Base-by-base conservation (phyloP, 53 echinoderm and acorn worm genomes). In the Apostichopus leukothele region DNA sequence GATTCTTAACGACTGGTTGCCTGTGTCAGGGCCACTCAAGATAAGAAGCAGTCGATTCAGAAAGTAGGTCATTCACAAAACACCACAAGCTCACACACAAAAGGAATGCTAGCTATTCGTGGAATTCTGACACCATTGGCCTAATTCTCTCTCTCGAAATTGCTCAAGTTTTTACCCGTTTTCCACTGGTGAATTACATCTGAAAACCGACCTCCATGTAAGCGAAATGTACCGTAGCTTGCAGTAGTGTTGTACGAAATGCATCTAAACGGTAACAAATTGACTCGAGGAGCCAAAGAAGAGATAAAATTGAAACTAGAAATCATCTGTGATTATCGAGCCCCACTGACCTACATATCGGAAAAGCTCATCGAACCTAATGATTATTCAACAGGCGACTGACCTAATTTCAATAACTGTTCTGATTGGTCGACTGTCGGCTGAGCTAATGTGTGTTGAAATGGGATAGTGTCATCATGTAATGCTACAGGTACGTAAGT, bases 321-420 rank as follows among this genome's bases (percentile, higher is more conserved):
- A 66, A 86, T 68, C 71, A 61, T 68, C 51, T 18, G 71, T 86
- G 71, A 86, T 86, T 67, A 61, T 61, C 86, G 61, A 86, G 86
- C 66, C 86, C 86, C 71, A 86, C 67, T 86, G 86, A 86, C 86
- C 86, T 68, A 86, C 86, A 67, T 86, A 66, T 86, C 61, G 86
- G 66, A 86, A 86, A 86, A 66, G 81, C 81, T 81, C 81, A 81
- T 81, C 81, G 81, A 86, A 86, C 71, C 67, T 68, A 22, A 86
- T 86, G 86, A 86, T 67, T 86, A 86, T 86, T 86, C 86, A 86
- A 66, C 86, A 67, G 86, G 61, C 66, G 71, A 22, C 51, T 86
- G 86, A 86, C 86, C 86, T 86, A 86, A 86, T 86, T 86, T 67
- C 61, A 86, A 86, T 86, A 86, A 86, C 86, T 86, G 71, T 86